These are phyloP conservation scores for Netelia melanura DNA, from an alignment of 2,888 invertebrate species.

Conservation along the genomic window DNA sequence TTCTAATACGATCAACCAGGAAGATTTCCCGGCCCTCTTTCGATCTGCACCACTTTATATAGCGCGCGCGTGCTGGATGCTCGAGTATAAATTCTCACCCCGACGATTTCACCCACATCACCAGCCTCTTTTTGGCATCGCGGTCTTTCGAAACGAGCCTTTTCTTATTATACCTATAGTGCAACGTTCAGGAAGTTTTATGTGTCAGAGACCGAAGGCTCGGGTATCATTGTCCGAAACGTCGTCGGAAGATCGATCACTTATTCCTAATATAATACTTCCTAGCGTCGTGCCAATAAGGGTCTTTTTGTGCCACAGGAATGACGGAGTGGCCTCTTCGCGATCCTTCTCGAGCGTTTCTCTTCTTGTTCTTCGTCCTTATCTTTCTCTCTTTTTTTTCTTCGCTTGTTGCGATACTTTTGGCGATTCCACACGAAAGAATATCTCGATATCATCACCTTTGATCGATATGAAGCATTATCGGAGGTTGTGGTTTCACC, in stretches of 20 bases:
- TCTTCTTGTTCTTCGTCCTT: not conserved
- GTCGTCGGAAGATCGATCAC: conserved; percentile 82
- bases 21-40: conserved; percentile 15
- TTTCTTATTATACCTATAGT: not conserved
- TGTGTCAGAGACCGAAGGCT: conserved; percentile 53
- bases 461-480: conserved; percentile 28
- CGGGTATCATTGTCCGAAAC: conserved; percentile 77
- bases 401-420: conserved; percentile 29
- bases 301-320: conserved; percentile 79
- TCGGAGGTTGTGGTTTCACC: conserved; percentile 3
- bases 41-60: not conserved
- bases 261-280: conserved; percentile 79
- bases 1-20: conserved; percentile 43
- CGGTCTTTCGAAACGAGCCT: not conserved
- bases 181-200: not conserved
- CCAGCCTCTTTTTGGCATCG: not conserved
- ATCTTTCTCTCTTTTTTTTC: not conserved
- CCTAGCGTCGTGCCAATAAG: conserved; percentile 80
- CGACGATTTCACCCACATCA: too few species aligned
- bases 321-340: conserved; percentile 78
- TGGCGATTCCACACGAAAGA: not conserved
- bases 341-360: conserved; percentile 15
- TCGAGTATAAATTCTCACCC: conserved; percentile 4
- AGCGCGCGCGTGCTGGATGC: conserved; percentile 6
- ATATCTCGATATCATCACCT: conserved; percentile 15